These are phyloP conservation scores for Seison nebaliae DNA, from an alignment of 1,140 invertebrate species.

Conservation along the genomic window DNA sequence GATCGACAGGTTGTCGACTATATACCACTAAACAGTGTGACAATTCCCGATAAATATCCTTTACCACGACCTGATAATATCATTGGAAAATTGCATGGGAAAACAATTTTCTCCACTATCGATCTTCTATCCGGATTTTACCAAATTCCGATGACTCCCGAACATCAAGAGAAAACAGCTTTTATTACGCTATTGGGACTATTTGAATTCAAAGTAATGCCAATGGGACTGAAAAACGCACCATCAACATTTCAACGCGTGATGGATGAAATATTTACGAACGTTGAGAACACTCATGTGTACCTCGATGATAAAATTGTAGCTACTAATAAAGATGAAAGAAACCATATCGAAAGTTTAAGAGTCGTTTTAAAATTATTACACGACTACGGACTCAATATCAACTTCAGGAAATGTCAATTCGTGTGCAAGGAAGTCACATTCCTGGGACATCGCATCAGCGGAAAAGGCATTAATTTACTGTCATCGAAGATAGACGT, in stretches of 20 bases:
- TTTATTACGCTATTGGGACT: slow-evolving; percentile 14
- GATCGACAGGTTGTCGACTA: slow-evolving; percentile 9
- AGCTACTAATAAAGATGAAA: too few species aligned
- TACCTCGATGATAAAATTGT: too few species aligned
- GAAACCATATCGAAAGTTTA: too few species aligned
- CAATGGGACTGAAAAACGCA: slow-evolving; percentile 14
- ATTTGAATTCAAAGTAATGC: slow-evolving; percentile 13
- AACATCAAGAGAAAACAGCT: slow-evolving; percentile 13
- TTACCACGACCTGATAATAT: slow-evolving; percentile 2
- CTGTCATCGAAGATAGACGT: too few species aligned
- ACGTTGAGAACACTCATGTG: too few species aligned
- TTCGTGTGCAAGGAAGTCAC: too few species aligned
- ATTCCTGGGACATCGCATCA: too few species aligned
- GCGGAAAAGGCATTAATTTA: too few species aligned
- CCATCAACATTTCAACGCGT: not conserved
- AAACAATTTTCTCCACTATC: not conserved
- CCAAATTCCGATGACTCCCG: slow-evolving; percentile 1
- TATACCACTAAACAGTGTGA: slow-evolving; percentile 6
- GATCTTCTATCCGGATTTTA: slow-evolving; percentile 1
- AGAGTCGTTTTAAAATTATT: too few species aligned
- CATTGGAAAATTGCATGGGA: not conserved
- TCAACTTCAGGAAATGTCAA: too few species aligned
- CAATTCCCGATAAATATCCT: slow-evolving; percentile 7
- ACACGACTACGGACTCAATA: too few species aligned
- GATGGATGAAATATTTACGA: not conserved